Base-by-base conservation (phyloP, 2,888 invertebrate species). In the Lydus trimaculatus region DNA sequence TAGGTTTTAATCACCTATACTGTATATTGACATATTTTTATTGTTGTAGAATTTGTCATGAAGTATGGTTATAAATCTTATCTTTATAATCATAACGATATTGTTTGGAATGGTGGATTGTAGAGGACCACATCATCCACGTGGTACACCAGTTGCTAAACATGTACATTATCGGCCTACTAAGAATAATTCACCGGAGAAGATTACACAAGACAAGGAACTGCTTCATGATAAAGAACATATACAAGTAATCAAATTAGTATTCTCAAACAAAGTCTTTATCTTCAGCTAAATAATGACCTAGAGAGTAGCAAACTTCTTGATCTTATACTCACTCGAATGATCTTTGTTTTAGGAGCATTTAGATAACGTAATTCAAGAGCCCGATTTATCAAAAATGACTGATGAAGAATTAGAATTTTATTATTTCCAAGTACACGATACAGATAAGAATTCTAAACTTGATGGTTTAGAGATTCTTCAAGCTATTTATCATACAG, bases 381-480 rank as follows among this genome's bases (percentile, higher is more conserved):
- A 87, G 67, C 85, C 88, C n/a, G 88, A 88, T 71, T 77, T 92
- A 65, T 88, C 91, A 0, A 90, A 90, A 72, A 92, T 97, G 92
- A 89, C 92, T 0, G 92, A 94, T 1, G 95, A 95, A 78, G 96
- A 97, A 81, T 83, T 95, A 78, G 94, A 94, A 82, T 94, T 94
- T 80, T 91, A 93, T 83, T 94, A 94, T 81, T 95, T 95, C 82
- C 91, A 92, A 86, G 86, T 93, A 20, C 98, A 98, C 79, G 98
- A 98, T 83, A 92, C 92, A 73, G 96, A 97, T 82, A 94, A 93
- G 81, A 96, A 98, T 82, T 92, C 92, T 1, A 93, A 92, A 79
- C 86, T 98, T 69, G 97, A 98, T 83, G 97, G 97, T 0, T 85
- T 96, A 69, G 98, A 98, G 86, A 90, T 98, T 79, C 86, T 97